Percentiles rank a stretch among this genome's conserved stretches.
These are phyloP conservation scores for Molothrus aeneus DNA, from an alignment of 2,797 vertebrate genomes.

Conservation along the genomic window DNA sequence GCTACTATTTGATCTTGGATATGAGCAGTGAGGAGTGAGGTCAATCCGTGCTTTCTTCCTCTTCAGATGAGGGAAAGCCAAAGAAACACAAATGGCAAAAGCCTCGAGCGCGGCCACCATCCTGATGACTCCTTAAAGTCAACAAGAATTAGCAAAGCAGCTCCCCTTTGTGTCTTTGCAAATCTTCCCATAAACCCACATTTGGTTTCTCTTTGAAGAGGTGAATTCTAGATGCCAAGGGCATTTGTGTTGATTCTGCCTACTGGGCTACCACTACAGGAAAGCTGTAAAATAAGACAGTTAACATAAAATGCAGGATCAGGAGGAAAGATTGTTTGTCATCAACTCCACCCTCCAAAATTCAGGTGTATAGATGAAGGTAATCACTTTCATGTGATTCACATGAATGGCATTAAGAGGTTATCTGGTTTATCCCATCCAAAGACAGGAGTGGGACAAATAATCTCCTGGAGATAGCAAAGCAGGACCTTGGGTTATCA, in stretches of 20 bases:
- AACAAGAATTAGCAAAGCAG: background rate
- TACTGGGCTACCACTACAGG: background rate
- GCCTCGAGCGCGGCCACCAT: background rate
- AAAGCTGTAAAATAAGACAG: background rate
- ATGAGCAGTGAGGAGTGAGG: background rate
- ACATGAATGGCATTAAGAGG: background rate
- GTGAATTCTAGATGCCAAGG: background rate
- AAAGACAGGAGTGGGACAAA: background rate
- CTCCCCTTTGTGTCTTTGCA: background rate
- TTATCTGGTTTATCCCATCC: background rate
- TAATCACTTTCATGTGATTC: background rate
- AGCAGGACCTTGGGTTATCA: background rate
- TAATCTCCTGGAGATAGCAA: background rate
- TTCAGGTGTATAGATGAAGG: background rate
- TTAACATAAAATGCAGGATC: background rate
- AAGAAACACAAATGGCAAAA: background rate
- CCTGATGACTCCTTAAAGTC: background rate
- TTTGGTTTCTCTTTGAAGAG: background rate
- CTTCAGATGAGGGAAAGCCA: slow-evolving; percentile 12
- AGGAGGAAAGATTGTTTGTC: background rate
- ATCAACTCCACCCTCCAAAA: background rate
- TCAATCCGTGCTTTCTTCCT: slow-evolving; percentile 11
- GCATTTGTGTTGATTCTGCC: background rate
- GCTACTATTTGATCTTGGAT: background rate
- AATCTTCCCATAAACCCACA: background rate